Evolutionary conservation across 2,888 invertebrate genomes (phyloP).

Genomic region (Salticus scenicus): DNA sequence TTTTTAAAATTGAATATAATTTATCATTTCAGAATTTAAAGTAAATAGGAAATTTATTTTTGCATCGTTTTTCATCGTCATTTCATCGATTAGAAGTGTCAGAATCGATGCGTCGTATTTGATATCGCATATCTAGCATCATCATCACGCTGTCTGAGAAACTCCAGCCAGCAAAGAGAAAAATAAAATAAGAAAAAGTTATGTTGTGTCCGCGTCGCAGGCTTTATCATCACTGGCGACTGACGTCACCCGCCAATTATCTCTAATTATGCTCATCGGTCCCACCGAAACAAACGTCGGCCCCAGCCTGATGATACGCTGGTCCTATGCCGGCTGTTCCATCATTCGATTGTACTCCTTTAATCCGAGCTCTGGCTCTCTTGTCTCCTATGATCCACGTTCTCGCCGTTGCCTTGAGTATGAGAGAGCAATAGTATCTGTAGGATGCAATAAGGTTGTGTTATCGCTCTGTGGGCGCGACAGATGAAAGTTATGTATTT

Average conservation of each 20-base stretch:
- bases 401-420: conserved; percentile 11
- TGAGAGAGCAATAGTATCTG: background rate
- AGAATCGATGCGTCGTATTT: background rate
- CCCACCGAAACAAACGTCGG: conserved; percentile 4
- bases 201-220: conserved; percentile 16
- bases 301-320: background rate
- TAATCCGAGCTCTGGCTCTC: background rate
- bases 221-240: background rate
- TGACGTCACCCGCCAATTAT: conserved; percentile 12
- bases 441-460: background rate
- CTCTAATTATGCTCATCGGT: conserved; percentile 14
- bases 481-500: no score
- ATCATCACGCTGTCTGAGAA: background rate
- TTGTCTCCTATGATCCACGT: background rate
- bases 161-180: background rate
- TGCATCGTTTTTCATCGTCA: no score
- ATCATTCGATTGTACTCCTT: background rate
- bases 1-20: no score
- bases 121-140: background rate
- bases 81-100: background rate
- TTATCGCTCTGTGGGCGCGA: no score
- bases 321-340: conserved; percentile 9
- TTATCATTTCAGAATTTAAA: no score
- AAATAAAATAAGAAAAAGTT: background rate
- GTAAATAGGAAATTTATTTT: no score